Base-by-base conservation (phyloP, 2,888 invertebrate species). In the Aquatica leii region DNA sequence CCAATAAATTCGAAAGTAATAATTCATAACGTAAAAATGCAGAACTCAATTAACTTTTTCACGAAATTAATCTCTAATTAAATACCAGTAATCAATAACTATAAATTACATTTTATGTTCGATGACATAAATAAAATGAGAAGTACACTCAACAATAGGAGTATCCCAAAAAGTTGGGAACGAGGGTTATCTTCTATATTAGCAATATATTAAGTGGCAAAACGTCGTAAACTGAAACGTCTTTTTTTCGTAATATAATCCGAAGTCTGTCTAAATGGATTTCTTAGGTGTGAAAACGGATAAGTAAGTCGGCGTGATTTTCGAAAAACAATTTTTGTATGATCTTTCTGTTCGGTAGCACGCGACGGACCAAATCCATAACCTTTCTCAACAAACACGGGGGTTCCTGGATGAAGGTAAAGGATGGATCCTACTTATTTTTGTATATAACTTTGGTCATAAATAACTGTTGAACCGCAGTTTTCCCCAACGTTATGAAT, bases 391-490 rank as follows among this genome's bases (percentile, higher is more conserved):
- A 63, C 24, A 20, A 24, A 48, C 65, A 57, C 62, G 56, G 59
- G 61, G 65, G 63, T 60, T n/a, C 58, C 57, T 51, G 54, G 63
- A 57, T 64, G 53, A 61, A 63, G 66, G 62, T 59, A 66, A 62
- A 64, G 66, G 63, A 66, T 60, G 63, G 53, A 62, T 64, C 60
- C 63, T 49, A 56, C 66, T 66, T 63, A 64, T 63, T 66, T 66
- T 66, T 66, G 61, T 65, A 63, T 55, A 63, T 57, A 63, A 63
- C 55, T 66, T 63, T 49, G 55, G 66, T 40, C 59, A 66, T 61
- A 66, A 66, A 66, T 61, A 66, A 62, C 66, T 62, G 65, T 65
- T 62, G 59, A 62, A 60, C 62, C 62, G 53, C 66, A 62, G 62
- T 59, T 66, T 65, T 62, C 59, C 55, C 52, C 48, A 20, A 51